Percentiles rank a stretch among this genome's conserved stretches.
Evolutionary conservation across 2,888 invertebrate genomes (phyloP).

Genomic region (Andricus quercusramuli): DNA sequence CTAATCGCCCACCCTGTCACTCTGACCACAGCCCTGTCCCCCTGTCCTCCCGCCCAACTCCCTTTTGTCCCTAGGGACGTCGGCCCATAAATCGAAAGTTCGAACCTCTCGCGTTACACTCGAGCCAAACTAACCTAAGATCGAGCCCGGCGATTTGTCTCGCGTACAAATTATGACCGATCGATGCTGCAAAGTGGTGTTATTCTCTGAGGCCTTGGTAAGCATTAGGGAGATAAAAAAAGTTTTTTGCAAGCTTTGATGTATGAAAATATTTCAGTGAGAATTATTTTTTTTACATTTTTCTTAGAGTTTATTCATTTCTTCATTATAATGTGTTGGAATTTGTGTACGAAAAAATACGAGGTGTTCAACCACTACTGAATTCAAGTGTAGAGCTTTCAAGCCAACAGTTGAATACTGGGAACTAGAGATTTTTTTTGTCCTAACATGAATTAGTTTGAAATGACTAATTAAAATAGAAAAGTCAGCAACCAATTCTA

Average conservation of each 20-base stretch:
- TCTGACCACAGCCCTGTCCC: slow-evolving; percentile 70
- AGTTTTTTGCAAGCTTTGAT: slow-evolving; percentile 11
- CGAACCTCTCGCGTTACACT: slow-evolving; percentile 62
- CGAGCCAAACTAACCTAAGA: slow-evolving; percentile 66
- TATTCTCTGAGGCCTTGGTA: slow-evolving; percentile 27
- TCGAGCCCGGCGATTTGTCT: slow-evolving; percentile 69
- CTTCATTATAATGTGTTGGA: too few relatives aligned
- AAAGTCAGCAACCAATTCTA: too few relatives aligned
- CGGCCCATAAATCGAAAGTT: slow-evolving; percentile 78
- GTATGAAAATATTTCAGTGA: not conserved
- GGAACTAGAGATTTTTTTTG: too few relatives aligned
- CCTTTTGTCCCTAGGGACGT: slow-evolving; percentile 67
- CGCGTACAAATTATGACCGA: slow-evolving; percentile 62
- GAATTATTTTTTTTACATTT: not conserved
- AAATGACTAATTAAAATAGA: too few relatives aligned
- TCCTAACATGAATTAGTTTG: too few relatives aligned
- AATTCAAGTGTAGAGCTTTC: too few relatives aligned
- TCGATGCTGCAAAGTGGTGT: slow-evolving; percentile 52
- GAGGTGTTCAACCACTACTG: too few relatives aligned
- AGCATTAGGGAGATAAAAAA: not conserved
- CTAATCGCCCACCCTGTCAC: slow-evolving; percentile 78
- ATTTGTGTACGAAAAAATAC: too few relatives aligned
- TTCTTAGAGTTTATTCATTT: too few relatives aligned
- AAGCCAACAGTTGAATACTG: too few relatives aligned
- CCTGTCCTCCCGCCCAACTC: slow-evolving; percentile 11